phyloP scores from a whole-genome alignment of 1,140 invertebrate species.

The Conus betulinus region DNA sequence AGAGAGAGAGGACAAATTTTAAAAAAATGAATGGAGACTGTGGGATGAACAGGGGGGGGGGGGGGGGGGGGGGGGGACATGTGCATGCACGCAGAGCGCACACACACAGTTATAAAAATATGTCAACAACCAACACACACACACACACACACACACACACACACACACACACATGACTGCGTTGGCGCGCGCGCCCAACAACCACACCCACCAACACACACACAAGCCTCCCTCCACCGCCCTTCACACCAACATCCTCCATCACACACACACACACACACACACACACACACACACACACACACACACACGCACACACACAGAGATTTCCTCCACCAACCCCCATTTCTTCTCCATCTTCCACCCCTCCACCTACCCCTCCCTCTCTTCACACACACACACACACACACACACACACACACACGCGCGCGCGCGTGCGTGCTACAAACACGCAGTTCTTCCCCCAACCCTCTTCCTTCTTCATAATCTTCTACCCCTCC shows the following conservation, averaged over 20 bases:
- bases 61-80: background rate
- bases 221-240: background rate
- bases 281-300: constrained; percentile 13
- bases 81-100: background rate
- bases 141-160: constrained; percentile 2
- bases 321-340: background rate
- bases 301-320: background rate
- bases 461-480: too few species aligned
- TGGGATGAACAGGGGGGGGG: too few species aligned
- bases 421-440: too few species aligned
- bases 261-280: background rate
- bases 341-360: background rate
- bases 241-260: background rate
- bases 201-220: background rate
- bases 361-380: background rate
- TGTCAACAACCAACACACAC: background rate
- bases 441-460: too few species aligned
- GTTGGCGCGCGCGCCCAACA: background rate
- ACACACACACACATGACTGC: background rate
- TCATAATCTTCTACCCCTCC: too few species aligned
- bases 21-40: too few species aligned
- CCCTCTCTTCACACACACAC: background rate
- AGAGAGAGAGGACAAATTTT: too few species aligned
- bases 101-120: background rate
- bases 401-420: too few species aligned